Conservation (phyloP, 1,140 invertebrate genomes). For the Agrypnia vestita region DNA sequence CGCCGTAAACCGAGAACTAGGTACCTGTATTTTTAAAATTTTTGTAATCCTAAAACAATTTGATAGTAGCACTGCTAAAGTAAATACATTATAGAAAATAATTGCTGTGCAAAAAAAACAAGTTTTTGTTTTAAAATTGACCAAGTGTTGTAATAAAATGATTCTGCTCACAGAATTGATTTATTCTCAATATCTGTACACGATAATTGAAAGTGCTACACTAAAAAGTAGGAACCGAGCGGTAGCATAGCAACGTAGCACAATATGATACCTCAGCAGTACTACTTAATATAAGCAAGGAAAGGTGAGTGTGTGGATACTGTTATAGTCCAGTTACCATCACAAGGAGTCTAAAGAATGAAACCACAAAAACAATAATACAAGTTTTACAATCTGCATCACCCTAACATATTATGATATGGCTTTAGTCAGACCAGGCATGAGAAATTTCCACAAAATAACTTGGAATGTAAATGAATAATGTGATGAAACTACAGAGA, state of each 20-base stretch:
- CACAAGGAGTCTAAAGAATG: conserved; percentile 54
- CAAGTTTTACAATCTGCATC: conserved; percentile 49
- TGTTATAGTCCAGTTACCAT: conserved; percentile 66
- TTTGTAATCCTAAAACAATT: conserved; percentile 23
- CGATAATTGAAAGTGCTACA: too few species aligned
- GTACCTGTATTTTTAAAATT: conserved; percentile 8
- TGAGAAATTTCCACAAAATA: conserved; percentile 53
- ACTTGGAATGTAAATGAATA: conserved; percentile 39
- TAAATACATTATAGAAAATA: not conserved
- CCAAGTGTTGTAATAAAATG: too few species aligned
- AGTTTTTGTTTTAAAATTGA: not conserved
- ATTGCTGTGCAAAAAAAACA: too few species aligned
- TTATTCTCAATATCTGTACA: too few species aligned
- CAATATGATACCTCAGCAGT: conserved; percentile 28
- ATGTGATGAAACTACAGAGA: conserved; percentile 30
- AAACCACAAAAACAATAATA: conserved; percentile 48
- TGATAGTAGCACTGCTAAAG: conserved; percentile 13
- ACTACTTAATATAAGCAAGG: conserved; percentile 62
- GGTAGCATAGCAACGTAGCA: too few species aligned
- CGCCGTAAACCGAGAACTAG: not conserved
- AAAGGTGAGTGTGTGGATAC: conserved; percentile 72
- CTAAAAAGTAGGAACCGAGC: too few species aligned
- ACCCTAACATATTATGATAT: conserved; percentile 51
- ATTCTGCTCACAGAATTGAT: too few species aligned
- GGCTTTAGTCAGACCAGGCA: conserved; percentile 58